phyloP scores from a whole-genome alignment of 1,140 invertebrate species.

The Epicauta chinensis region DNA sequence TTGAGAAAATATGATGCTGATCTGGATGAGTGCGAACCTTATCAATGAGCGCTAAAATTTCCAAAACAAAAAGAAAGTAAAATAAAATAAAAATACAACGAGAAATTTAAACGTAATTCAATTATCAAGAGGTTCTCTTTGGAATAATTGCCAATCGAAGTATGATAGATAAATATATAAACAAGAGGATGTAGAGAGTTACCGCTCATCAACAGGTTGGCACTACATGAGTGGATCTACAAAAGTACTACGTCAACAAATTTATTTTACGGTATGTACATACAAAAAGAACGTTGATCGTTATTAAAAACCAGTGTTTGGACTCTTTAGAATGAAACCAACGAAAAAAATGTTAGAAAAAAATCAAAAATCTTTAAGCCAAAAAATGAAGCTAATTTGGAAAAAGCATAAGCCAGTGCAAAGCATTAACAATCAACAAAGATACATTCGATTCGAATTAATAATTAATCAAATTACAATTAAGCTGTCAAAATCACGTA shows the following conservation, averaged over 20 bases:
- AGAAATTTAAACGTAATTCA: too few relatives aligned
- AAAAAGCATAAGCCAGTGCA: slow-evolving; percentile 33
- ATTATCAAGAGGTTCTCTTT: too few relatives aligned
- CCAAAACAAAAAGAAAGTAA: neutral
- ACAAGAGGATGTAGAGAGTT: too few relatives aligned
- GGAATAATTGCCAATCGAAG: too few relatives aligned
- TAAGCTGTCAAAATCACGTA: too few relatives aligned
- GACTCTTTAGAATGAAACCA: neutral
- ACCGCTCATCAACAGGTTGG: slow-evolving; percentile 4
- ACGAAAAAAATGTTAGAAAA: slow-evolving; percentile 6
- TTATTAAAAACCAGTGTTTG: too few relatives aligned
- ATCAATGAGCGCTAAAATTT: neutral
- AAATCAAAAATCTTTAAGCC: neutral
- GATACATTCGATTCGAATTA: too few relatives aligned
- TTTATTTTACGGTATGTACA: too few relatives aligned
- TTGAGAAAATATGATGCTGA: neutral
- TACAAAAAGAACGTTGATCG: too few relatives aligned
- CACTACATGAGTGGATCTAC: slow-evolving; percentile 14
- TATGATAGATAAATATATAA: too few relatives aligned
- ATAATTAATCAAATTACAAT: too few relatives aligned
- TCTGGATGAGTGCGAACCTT: neutral
- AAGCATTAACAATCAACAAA: slow-evolving; percentile 15
- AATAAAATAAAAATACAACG: slow-evolving; percentile 2
- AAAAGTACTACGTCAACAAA: slow-evolving; percentile 1
- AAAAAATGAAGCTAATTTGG: slow-evolving; percentile 11